A percentile compares a stretch with the other conserved stretches of the same genome.
Conservation (phyloP, 2,797 vertebrate genomes). For the Phataginus tricuspis region DNA sequence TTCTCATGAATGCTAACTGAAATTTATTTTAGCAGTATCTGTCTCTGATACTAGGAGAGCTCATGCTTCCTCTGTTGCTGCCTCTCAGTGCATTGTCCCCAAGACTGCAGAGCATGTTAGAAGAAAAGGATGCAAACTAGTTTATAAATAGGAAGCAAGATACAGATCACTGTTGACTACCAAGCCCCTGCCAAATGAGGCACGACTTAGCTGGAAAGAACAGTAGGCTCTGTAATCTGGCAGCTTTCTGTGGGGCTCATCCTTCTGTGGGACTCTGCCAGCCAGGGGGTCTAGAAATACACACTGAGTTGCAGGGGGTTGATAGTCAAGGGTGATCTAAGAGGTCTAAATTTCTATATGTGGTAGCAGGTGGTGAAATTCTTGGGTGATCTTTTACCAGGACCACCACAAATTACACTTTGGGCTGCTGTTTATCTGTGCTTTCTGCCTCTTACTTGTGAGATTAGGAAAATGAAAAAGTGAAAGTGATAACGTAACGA, state of each 20-base stretch:
- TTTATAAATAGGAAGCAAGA: not conserved
- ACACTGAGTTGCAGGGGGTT: not conserved
- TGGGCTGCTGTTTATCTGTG: not conserved
- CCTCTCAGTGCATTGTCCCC: not conserved
- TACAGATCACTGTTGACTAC: not conserved
- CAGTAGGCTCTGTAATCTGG: not conserved
- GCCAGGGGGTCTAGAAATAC: not conserved
- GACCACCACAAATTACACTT: not conserved
- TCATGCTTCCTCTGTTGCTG: not conserved
- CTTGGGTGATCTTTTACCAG: not conserved
- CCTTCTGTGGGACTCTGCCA: not conserved
- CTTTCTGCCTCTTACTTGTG: not conserved
- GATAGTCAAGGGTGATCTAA: not conserved
- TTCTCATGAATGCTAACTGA: not conserved
- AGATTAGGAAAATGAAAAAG: conserved; percentile 22
- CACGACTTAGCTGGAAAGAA: not conserved
- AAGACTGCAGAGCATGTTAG: not conserved
- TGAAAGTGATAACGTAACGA: not conserved
- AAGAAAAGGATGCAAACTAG: not conserved
- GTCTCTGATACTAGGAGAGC: not conserved
- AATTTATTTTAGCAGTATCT: not conserved
- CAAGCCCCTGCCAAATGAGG: not conserved
- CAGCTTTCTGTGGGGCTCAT: not conserved
- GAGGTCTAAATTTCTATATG: not conserved
- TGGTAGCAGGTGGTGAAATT: conserved; percentile 21